phyloP scores from a whole-genome alignment of 2,113 vertebrate species.

The Pogona vitticeps region DNA sequence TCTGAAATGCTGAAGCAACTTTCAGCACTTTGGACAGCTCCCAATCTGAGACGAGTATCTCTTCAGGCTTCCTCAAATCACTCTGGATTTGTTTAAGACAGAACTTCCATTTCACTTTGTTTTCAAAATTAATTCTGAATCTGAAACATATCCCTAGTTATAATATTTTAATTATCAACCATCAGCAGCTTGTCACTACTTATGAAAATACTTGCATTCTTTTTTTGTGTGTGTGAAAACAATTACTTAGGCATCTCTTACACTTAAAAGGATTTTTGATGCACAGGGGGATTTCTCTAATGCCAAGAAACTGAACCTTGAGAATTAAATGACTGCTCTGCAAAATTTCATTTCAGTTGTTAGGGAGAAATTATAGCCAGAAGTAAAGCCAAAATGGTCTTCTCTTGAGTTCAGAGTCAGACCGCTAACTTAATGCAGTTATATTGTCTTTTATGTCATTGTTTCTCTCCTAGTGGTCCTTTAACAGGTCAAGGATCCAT shows the following conservation, averaged over 20 bases:
- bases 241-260: background rate
- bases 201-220: background rate
- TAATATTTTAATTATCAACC: background rate
- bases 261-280: background rate
- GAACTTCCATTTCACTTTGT: no score
- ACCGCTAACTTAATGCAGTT: constrained; percentile 21
- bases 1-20: no score
- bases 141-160: no score
- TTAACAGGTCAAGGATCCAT: constrained; percentile 25
- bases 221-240: background rate
- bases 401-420: constrained; percentile 11
- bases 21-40: no score
- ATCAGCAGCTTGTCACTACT: background rate
- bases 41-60: no score
- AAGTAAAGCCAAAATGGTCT: constrained; percentile 53
- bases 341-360: background rate
- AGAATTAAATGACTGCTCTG: constrained; percentile 27
- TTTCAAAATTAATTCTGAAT: no score
- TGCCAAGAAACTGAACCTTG: constrained; percentile 22
- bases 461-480: background rate
- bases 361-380: constrained; percentile 27
- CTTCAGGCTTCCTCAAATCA: no score
- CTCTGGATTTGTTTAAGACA: no score
- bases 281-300: background rate
- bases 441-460: constrained; percentile 14